Evolutionary conservation across 2,113 vertebrate species (phyloP).

Genomic region (Oreotrochilus melanogaster): DNA sequence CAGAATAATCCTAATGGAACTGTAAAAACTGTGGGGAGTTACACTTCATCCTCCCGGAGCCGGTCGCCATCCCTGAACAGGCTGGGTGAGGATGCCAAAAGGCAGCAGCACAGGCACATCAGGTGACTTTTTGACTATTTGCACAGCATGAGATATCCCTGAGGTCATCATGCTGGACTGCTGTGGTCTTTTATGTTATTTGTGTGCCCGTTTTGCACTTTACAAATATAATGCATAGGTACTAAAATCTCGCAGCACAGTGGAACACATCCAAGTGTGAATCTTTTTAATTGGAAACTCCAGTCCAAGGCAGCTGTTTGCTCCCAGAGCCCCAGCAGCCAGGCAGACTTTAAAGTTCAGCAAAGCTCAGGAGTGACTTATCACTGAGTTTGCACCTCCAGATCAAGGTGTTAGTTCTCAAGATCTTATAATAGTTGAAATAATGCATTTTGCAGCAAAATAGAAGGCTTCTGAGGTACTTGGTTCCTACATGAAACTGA

Average conservation of each 20-base stretch:
- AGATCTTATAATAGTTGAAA: background rate
- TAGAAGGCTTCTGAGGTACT: background rate
- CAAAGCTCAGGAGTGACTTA: background rate
- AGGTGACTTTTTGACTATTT: slow-evolving; percentile 73
- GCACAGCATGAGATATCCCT: background rate
- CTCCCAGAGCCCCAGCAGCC: background rate
- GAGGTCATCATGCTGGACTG: background rate
- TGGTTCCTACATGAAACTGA: background rate
- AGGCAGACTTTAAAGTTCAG: background rate
- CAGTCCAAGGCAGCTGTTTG: background rate
- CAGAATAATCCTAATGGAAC: slow-evolving; percentile 90
- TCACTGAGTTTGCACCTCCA: background rate
- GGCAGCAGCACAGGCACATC: slow-evolving; percentile 83
- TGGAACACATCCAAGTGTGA: background rate
- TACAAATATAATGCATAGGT: background rate
- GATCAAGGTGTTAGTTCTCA: background rate
- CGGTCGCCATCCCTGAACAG: slow-evolving; percentile 92
- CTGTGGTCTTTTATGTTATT: background rate
- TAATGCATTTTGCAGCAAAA: background rate
- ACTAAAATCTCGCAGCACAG: background rate
- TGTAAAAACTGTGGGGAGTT: slow-evolving; percentile 86
- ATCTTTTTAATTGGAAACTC: background rate
- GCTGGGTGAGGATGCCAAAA: slow-evolving; percentile 87
- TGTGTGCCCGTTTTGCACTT: background rate
- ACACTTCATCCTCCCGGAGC: slow-evolving; percentile 83